Evolutionary conservation across 2,888 invertebrate genomes (phyloP), one percentile per base, ranked within the genome.

Genomic region (Priocnemis perturbator): DNA sequence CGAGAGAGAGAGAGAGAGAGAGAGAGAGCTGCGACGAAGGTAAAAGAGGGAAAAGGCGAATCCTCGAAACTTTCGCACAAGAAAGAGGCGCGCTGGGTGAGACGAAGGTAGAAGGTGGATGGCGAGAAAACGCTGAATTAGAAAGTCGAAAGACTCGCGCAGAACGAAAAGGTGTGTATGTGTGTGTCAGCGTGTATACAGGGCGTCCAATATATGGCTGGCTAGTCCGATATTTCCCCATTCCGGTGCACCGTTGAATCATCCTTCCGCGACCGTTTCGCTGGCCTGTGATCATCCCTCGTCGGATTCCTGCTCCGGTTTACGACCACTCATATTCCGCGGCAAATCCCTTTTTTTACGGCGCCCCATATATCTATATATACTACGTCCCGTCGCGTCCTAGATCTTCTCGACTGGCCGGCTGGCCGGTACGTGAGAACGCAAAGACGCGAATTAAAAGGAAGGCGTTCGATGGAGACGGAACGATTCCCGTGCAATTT

Each of bases 271-370:
- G 50, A 57, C 23, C 65, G 61, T 53, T 70, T 62, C 62, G 44
- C 17, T 11, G 26, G 45, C 48, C 37, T 53, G 5, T 3, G 23
- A 53, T 47, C 62, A 19, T 56, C 48, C 26, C 45, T 56, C 53
- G 44, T 64, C 52, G 52, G 52, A 64, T 60, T 57, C 47, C 55
- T 48, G 11, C 17, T 9, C 60, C 26, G 58, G 50, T 71, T 71
- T 71, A 67, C 55, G 67, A 67, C 37, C 59, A 44, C 37, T 67
- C 62, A 62, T 62, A 65, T 37, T 60, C 69, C 59, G 57, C 44
- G 48, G 9, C 47, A 55, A 59, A 64, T 67, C 64, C 60, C 26
- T 14, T 64, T 55, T 66, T 65, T 67, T 44, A 64, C 30, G 59
- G 20, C 62, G 19, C 7, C 17, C 53, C 37, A 37, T 61, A 53